A percentile compares a stretch with the other conserved stretches of the same genome.
Conservation (phyloP, 2,888 invertebrate species). For the Drosophila yooni region DNA sequence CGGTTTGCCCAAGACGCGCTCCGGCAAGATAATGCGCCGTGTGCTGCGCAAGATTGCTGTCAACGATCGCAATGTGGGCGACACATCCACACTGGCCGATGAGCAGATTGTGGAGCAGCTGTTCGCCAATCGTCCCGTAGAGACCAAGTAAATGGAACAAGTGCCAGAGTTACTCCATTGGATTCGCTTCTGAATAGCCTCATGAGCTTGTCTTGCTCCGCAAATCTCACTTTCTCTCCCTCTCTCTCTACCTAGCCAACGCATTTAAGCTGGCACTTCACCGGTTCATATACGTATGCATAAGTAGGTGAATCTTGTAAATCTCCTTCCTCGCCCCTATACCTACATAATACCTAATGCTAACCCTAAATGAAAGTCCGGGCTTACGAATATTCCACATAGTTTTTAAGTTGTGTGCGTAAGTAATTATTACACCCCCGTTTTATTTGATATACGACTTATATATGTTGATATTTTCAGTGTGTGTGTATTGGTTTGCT, state of each 20-base stretch:
- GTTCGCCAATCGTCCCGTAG: constrained; percentile 89
- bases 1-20: constrained; percentile 97
- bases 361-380: constrained; percentile 54
- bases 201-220: constrained; percentile 38
- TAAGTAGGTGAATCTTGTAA: constrained; percentile 63
- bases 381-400: constrained; percentile 54
- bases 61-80: constrained; percentile 95
- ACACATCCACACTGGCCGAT: constrained; percentile 97
- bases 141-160: constrained; percentile 76
- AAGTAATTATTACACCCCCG: constrained; percentile 57
- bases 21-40: constrained; percentile 99
- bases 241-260: constrained; percentile 34
- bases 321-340: constrained; percentile 52
- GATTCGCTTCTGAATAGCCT: constrained; percentile 41
- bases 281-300: constrained; percentile 29
- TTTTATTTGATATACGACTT: constrained; percentile 20
- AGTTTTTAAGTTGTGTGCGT: constrained; percentile 74
- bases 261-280: constrained; percentile 46
- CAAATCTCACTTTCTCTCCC: constrained; percentile 7
- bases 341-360: constrained; percentile 15
- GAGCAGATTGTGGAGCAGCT: constrained; percentile 93
- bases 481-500: constrained; percentile 27
- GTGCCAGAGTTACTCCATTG: constrained; percentile 10
- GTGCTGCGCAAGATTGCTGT: constrained; percentile 96
- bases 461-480: constrained; percentile 5